Evolutionary conservation across 2,888 invertebrate genomes (phyloP), one percentile per base, ranked within the genome.

Genomic region (Adelphocoris suturalis): DNA sequence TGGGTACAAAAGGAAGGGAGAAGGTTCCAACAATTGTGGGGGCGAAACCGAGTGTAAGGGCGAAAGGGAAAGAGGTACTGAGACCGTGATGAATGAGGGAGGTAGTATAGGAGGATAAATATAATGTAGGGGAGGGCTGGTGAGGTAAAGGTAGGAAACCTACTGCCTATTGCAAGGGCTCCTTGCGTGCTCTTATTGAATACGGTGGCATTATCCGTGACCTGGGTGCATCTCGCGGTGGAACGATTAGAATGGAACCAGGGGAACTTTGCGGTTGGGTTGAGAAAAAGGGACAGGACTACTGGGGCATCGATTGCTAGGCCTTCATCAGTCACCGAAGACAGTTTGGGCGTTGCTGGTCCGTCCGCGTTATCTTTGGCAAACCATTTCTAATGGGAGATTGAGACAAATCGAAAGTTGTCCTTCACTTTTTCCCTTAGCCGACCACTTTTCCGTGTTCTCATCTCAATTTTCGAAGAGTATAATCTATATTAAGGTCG

Each of bases 271-370:
- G 78, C 37, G 78, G 37, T 78, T 47, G 37, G 37, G 46, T 46
- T 78, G 78, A n/a, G n/a, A 78, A 78, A 37, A 78, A 47, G 47
- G 78, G 47, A 78, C 78, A 78, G 14, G 78, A 46, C 78, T 84
- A 84, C 84, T 85, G 46, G 85, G 85, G 85, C 85, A 85, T 85
- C 85, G 85, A 85, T 85, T 85, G 85, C 85, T 28, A 13, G 13
- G 61, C 85, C 55, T 85, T 85, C 85, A 85, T 85, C 85, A 85
- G 85, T 85, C 85, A 85, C 85, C 28, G 85, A 37, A 61, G 85
- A 85, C 85, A 85, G 57, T 85, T 85, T 85, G 85, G 57, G 85
- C 57, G 78, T 78, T 28, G 78, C 57, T 37, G 28, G 85, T 23
- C 85, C 57, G 85, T 61, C 37, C n/a, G 57, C 37, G 52, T 57